Evolutionary conservation across 2,113 vertebrate species (phyloP), one percentile per base, ranked within the genome.

Genomic region (Toxotes chatareus): DNA sequence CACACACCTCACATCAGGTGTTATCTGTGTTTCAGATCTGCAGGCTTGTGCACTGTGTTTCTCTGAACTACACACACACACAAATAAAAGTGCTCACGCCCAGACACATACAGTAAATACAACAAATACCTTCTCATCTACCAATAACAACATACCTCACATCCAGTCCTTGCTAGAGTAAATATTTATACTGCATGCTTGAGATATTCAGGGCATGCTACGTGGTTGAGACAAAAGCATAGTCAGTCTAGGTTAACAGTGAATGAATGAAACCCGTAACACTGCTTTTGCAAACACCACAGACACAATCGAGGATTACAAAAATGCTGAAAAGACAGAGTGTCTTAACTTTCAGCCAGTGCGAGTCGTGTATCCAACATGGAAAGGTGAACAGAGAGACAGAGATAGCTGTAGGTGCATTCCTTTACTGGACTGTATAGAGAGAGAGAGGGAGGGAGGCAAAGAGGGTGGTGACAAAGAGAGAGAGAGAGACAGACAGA

Each of bases 101-200:
- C 82, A 85, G 79, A 79, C 79, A 80, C 83, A 86, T 59, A 73
- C 82, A 69, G 87, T 88, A 92, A 93, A 94, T 87, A 91, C 86
- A 93, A 92, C 88, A 93, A 88, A 92, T 92, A 76, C 90, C 85
- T 88, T 89, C 85, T 87, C 71, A 47, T 79, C 80, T 73, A 84
- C 80, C 82, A 93, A 85, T 77, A 91, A 92, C 79, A 94, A 87
- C 89, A 91, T 75, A 85, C 86, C 83, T 92, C 86, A 78, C 69
- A 91, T 77, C 89, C 83, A 86, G 82, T 55, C 76, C 81, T 79
- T 21, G 83, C 87, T 83, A 79, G 63, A 82, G 83, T 90, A 90
- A 93, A 94, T 94, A 91, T 93, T 92, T 93, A 80, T 59, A 64
- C 76, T 79, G 85, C 83, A 70, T 81, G 87, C 73, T 79, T 79